Percentiles rank a stretch among this genome's conserved stretches.
Conservation (phyloP, 2,797 vertebrate genomes). For the Poeciliopsis gracilis region DNA sequence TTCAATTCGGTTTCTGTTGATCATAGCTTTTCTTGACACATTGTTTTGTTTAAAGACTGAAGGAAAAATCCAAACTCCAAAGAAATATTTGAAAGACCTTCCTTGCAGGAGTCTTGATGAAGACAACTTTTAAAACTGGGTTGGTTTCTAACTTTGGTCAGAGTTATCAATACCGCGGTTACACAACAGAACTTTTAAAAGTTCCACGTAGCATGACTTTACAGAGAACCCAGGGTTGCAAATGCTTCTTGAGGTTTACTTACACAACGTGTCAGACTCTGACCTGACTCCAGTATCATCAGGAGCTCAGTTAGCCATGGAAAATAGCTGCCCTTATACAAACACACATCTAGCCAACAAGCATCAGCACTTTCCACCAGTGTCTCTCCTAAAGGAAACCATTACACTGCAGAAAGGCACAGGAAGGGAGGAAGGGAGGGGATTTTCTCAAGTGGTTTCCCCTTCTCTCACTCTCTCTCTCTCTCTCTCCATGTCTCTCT, state of each 20-base stretch:
- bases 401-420: slow-evolving; percentile 72
- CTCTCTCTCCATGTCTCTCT: background rate
- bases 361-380: slow-evolving; percentile 77
- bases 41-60: background rate
- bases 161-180: background rate
- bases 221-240: slow-evolving; percentile 10
- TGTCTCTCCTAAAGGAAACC: slow-evolving; percentile 74
- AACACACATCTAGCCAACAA: slow-evolving; percentile 48
- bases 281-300: slow-evolving; percentile 57
- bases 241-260: slow-evolving; percentile 22
- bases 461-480: background rate
- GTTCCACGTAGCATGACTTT: slow-evolving; percentile 11
- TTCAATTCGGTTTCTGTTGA: background rate
- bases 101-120: slow-evolving; percentile 3
- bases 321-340: slow-evolving; percentile 61
- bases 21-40: background rate
- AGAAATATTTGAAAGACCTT: slow-evolving; percentile 3
- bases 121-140: slow-evolving; percentile 13
- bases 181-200: slow-evolving; percentile 33
- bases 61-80: background rate
- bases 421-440: slow-evolving; percentile 65
- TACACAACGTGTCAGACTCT: slow-evolving; percentile 29
- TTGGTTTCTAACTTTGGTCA: background rate
- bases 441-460: slow-evolving; percentile 68
- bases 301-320: slow-evolving; percentile 67